phyloP scores from a whole-genome alignment of 2,888 invertebrate species.

The Marasmarcha lunaedactyla region DNA sequence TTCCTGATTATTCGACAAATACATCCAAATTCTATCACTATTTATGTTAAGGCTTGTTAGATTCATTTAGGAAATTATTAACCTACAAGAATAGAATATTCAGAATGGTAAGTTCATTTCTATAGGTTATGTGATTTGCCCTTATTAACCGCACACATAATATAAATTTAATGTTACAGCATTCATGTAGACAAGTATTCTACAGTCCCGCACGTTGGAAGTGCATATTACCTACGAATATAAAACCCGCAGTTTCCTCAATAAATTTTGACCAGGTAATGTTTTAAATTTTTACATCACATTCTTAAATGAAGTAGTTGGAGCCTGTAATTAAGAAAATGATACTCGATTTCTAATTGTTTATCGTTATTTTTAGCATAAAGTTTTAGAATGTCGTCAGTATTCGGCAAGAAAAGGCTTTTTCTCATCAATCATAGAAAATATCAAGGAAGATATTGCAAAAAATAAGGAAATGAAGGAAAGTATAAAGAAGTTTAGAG shows the following conservation, averaged over 20 bases:
- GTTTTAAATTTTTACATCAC: no score
- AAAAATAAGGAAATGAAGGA: conserved; percentile 99
- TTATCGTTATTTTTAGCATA: conserved; percentile 35
- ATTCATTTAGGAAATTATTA: no score
- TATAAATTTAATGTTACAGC: conserved; percentile 36
- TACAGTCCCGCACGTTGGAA: conserved; percentile 59
- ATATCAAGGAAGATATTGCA: conserved; percentile 92
- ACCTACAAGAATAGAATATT: no score
- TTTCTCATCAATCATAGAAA: conserved; percentile 89
- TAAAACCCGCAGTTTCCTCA: conserved; percentile 37
- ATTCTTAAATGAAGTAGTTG: no score
- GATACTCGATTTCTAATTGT: no score
- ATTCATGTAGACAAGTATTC: conserved; percentile 56
- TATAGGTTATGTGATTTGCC: conserved; percentile 41
- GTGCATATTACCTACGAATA: conserved; percentile 40
- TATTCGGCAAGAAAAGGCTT: conserved; percentile 75
- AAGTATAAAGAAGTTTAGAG: conserved; percentile 92
- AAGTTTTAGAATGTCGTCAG: conserved; percentile 45
- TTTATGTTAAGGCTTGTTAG: no score
- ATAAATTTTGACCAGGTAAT: conserved; percentile 48
- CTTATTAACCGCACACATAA: conserved; percentile 20
- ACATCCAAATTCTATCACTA: no score
- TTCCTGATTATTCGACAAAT: no score
- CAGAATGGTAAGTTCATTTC: conserved; percentile 37
- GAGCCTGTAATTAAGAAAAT: no score